Evolutionary conservation across 2,888 invertebrate genomes (phyloP).

Genomic region (Micoletzkya japonica): DNA sequence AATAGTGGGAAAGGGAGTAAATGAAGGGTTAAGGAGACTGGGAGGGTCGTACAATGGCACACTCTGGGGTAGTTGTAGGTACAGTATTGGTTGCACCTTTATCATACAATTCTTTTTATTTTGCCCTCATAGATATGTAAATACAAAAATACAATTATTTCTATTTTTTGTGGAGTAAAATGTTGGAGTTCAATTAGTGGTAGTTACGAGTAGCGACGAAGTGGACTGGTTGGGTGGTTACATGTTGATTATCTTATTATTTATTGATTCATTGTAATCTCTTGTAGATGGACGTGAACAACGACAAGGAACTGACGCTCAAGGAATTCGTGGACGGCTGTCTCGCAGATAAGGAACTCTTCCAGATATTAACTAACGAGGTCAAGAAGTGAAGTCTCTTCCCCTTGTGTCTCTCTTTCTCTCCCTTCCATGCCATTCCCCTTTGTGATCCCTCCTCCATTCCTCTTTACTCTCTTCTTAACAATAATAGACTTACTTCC

Average conservation of each 20-base stretch:
- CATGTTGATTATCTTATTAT: neutral
- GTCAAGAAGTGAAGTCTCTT: slow-evolving; percentile 54
- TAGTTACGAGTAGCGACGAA: no score
- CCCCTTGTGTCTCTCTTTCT: neutral
- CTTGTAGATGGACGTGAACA: slow-evolving; percentile 88
- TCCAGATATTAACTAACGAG: slow-evolving; percentile 65
- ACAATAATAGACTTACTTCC: neutral
- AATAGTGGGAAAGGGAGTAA: neutral
- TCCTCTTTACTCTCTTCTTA: slow-evolving; percentile 1
- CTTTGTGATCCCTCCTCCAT: neutral
- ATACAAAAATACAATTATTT: no score
- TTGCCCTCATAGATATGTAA: no score
- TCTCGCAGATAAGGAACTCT: slow-evolving; percentile 64
- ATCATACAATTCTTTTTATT: no score
- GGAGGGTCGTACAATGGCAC: no score
- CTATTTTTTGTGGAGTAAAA: no score
- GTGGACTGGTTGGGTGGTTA: neutral
- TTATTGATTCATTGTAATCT: neutral
- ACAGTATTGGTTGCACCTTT: no score
- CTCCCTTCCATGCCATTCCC: neutral
- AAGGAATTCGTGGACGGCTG: slow-evolving; percentile 73
- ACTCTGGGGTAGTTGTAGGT: no score
- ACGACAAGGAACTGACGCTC: slow-evolving; percentile 79
- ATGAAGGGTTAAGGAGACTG: no score
- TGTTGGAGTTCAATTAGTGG: no score